A percentile compares a stretch with the other conserved stretches of the same genome.
These are phyloP conservation scores for Myrmecophaga tridactyla DNA, from an alignment of 2,113 vertebrate genomes.

Conservation along the genomic window DNA sequence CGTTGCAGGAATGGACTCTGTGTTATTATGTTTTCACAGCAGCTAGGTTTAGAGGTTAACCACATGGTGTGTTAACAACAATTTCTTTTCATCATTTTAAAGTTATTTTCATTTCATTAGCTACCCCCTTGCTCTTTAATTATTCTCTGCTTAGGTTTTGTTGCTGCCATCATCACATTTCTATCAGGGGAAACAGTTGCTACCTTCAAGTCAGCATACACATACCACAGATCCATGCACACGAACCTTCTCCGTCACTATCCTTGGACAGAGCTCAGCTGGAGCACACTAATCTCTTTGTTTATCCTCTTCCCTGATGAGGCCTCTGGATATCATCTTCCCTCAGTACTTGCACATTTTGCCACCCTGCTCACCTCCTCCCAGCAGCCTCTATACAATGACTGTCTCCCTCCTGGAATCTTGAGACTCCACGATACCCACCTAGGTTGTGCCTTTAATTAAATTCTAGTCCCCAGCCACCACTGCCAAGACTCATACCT, in stretches of 20 bases:
- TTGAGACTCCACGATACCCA: constrained; percentile 61
- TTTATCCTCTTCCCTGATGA: neutral
- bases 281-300: neutral
- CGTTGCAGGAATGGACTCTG: constrained; percentile 52
- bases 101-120: constrained; percentile 75
- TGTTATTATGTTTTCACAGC: constrained; percentile 62
- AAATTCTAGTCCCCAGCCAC: constrained; percentile 80
- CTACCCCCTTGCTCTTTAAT: constrained; percentile 65
- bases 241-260: neutral
- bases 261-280: neutral
- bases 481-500: constrained; percentile 74
- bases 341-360: neutral
- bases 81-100: constrained; percentile 70
- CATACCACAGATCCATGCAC: neutral
- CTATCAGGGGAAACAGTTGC: constrained; percentile 48
- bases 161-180: constrained; percentile 72
- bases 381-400: neutral
- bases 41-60: constrained; percentile 51
- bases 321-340: neutral
- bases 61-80: constrained; percentile 56
- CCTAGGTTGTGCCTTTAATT: constrained; percentile 80
- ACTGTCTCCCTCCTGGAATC: constrained; percentile 48
- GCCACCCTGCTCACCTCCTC: neutral
- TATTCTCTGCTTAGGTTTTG: constrained; percentile 70
- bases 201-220: constrained; percentile 20